Evolutionary conservation across 2,888 invertebrate species (phyloP).

Genomic region (Plagiodera versicolora): DNA sequence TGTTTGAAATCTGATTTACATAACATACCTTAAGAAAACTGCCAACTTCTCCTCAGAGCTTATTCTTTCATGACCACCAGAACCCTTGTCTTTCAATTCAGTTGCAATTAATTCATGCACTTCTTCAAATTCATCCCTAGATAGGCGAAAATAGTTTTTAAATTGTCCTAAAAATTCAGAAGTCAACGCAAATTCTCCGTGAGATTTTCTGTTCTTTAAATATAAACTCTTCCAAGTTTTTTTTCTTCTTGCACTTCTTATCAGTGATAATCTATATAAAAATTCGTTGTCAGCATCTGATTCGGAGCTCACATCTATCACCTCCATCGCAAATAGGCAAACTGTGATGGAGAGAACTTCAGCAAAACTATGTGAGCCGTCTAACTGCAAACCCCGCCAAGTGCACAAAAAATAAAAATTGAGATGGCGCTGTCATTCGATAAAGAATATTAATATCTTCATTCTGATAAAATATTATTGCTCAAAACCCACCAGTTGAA

Average conservation of each 20-base stretch:
- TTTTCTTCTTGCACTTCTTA: slow-evolving; percentile 2
- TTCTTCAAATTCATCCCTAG: slow-evolving; percentile 8
- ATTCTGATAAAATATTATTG: no score
- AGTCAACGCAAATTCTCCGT: slow-evolving; percentile 10
- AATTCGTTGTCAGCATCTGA: slow-evolving; percentile 8
- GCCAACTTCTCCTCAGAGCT: slow-evolving; percentile 11
- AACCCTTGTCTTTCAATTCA: slow-evolving; percentile 5
- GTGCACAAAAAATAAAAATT: no score
- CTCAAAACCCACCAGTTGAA: no score
- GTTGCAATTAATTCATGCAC: slow-evolving; percentile 5
- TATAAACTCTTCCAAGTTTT: slow-evolving; percentile 10
- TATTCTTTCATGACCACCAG: slow-evolving; percentile 6
- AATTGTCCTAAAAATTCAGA: slow-evolving; percentile 1
- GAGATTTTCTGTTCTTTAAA: slow-evolving; percentile 7
- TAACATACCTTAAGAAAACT: no score
- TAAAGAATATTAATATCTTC: no score
- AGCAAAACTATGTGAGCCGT: not conserved
- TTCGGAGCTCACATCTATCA: slow-evolving; percentile 13
- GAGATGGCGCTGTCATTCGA: no score
- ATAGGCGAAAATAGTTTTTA: slow-evolving; percentile 7
- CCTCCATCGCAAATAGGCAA: slow-evolving; percentile 2
- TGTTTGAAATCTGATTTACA: no score
- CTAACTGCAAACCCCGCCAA: no score
- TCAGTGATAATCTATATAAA: no score
- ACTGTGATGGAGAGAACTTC: no score